Conservation (phyloP, 2,888 invertebrate species). For the Amphipoea lucens region DNA sequence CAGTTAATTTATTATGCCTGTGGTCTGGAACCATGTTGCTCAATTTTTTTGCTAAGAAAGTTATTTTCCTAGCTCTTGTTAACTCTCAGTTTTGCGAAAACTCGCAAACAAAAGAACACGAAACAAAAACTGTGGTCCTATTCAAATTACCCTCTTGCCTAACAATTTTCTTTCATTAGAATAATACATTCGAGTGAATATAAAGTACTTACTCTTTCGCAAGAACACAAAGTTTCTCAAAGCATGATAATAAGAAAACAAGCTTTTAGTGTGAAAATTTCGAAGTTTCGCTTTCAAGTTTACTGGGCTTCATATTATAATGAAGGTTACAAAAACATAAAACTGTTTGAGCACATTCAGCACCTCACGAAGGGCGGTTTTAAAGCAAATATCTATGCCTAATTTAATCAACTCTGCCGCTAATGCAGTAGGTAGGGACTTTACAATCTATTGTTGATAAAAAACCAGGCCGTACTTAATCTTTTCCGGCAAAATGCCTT, state of each 20-base stretch:
- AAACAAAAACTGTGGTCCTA: slow-evolving; percentile 28
- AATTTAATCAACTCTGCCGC: neutral
- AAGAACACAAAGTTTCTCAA: slow-evolving; percentile 25
- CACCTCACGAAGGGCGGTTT: neutral
- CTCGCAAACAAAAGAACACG: slow-evolving; percentile 31
- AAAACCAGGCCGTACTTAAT: too few species aligned
- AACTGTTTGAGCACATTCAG: neutral
- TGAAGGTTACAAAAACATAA: neutral
- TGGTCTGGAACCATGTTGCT: neutral
- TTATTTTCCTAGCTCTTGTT: slow-evolving; percentile 15
- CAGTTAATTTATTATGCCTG: neutral
- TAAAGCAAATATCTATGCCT: neutral
- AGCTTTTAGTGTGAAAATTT: neutral
- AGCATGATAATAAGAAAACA: slow-evolving; percentile 33
- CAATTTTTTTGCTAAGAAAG: neutral
- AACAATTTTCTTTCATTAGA: slow-evolving; percentile 24
- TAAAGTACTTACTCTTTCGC: slow-evolving; percentile 5
- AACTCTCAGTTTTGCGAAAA: slow-evolving; percentile 20
- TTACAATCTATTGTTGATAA: neutral
- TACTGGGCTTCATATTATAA: slow-evolving; percentile 17
- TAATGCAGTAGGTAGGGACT: neutral
- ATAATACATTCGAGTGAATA: slow-evolving; percentile 17
- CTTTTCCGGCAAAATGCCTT: neutral
- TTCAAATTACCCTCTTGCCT: slow-evolving; percentile 31
- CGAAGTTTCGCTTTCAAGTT: slow-evolving; percentile 23